Evolutionary conservation across 1,140 invertebrate genomes (phyloP).

Genomic region (Babylonia areolata): DNA sequence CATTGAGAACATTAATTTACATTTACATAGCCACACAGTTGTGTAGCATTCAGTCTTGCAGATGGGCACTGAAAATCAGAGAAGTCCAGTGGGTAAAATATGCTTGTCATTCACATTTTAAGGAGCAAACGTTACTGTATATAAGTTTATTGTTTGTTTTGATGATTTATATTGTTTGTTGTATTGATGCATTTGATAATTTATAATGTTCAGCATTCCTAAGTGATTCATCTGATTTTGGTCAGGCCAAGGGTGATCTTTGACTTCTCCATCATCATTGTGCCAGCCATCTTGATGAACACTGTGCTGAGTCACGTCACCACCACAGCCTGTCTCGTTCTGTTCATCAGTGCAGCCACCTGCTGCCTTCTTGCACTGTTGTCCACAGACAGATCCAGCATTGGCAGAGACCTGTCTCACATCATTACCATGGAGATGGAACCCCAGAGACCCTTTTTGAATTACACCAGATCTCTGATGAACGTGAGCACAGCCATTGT

Average conservation of each 20-base stretch:
- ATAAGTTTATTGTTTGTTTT: too few relatives aligned
- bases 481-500: constrained; percentile 87
- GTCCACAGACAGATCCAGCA: constrained; percentile 10
- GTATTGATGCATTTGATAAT: too few relatives aligned
- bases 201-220: too few relatives aligned
- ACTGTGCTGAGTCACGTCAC: constrained; percentile 41
- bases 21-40: too few relatives aligned
- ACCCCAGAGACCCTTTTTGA: constrained; percentile 58
- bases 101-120: too few relatives aligned
- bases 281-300: constrained; percentile 50
- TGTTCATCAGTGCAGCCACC: constrained; percentile 31
- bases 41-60: too few relatives aligned
- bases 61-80: too few relatives aligned
- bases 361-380: constrained; percentile 4
- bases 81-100: too few relatives aligned
- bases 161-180: too few relatives aligned
- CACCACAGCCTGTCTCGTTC: constrained; percentile 34
- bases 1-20: too few relatives aligned
- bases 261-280: constrained; percentile 42
- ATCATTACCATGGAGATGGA: constrained; percentile 43
- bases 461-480: constrained; percentile 78
- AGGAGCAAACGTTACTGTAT: too few relatives aligned
- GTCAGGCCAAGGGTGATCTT: constrained; percentile 40
- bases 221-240: too few relatives aligned
- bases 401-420: constrained; percentile 10